Conservation (phyloP, 1,140 invertebrate species). For the Kradibia gibbosae region DNA sequence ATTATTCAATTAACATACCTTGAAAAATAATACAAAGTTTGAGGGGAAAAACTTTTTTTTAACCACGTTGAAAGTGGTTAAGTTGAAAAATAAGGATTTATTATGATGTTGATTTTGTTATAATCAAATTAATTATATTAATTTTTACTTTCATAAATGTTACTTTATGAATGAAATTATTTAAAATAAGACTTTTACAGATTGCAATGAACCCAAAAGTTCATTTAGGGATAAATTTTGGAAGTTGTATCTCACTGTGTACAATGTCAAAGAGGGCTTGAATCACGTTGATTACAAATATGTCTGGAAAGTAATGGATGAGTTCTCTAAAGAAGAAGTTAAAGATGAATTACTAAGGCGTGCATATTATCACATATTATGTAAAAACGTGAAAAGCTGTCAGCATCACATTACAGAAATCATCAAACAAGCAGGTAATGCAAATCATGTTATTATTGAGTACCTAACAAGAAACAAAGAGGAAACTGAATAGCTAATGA, state of each 20-base stretch:
- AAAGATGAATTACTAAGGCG: constrained; percentile 40
- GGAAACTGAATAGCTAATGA: neutral
- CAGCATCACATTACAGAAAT: constrained; percentile 54
- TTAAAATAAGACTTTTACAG: constrained; percentile 15
- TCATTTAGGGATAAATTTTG: constrained; percentile 50
- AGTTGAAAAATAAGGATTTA: no score
- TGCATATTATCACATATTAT: constrained; percentile 56
- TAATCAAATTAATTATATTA: no score
- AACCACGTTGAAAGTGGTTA: no score
- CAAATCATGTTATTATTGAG: constrained; percentile 38
- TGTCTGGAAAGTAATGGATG: constrained; percentile 54
- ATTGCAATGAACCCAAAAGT: constrained; percentile 20
- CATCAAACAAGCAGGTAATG: constrained; percentile 59
- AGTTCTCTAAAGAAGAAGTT: constrained; percentile 35
- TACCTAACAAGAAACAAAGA: constrained; percentile 20
- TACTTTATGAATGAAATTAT: no score
- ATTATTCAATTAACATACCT: no score
- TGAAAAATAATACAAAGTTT: no score
- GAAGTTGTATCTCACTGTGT: constrained; percentile 54
- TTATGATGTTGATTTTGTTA: no score
- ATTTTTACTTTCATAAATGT: no score
- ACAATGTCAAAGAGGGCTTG: constrained; percentile 53
- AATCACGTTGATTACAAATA: constrained; percentile 56
- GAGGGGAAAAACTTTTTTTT: no score
- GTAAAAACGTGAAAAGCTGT: constrained; percentile 53